A percentile compares a stretch with the other conserved stretches of the same genome.
These are phyloP conservation scores for Drosophila macrothrix DNA, from an alignment of 2,888 invertebrate genomes.

Conservation along the genomic window DNA sequence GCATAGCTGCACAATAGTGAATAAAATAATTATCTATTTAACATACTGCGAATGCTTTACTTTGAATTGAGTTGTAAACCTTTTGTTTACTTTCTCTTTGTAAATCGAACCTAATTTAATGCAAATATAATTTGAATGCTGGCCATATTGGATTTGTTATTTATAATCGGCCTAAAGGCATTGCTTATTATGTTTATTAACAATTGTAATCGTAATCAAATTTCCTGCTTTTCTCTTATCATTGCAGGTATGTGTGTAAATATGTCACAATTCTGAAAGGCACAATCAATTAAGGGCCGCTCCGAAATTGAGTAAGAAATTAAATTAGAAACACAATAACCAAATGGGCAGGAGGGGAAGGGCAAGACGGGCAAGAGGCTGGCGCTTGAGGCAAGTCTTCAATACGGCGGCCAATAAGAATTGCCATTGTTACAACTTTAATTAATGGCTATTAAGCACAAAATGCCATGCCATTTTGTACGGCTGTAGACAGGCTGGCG, in stretches of 20 bases:
- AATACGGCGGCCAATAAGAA: slow-evolving; percentile 60
- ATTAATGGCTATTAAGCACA: slow-evolving; percentile 72
- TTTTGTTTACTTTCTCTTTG: not conserved
- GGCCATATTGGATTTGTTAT: not conserved
- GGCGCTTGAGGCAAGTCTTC: slow-evolving; percentile 17
- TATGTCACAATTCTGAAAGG: slow-evolving; percentile 47
- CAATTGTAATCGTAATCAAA: slow-evolving; percentile 55
- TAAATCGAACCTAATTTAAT: not conserved
- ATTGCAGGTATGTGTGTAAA: slow-evolving; percentile 64
- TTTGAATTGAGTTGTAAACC: not conserved
- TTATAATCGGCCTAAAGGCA: slow-evolving; percentile 1
- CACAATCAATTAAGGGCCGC: slow-evolving; percentile 43
- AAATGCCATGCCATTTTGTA: slow-evolving; percentile 62
- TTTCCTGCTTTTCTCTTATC: slow-evolving; percentile 38
- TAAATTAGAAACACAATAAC: slow-evolving; percentile 48
- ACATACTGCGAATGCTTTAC: not conserved
- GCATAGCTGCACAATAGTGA: not conserved
- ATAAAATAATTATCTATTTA: not conserved
- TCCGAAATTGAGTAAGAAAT: slow-evolving; percentile 70
- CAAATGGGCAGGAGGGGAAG: not conserved
- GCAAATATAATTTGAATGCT: slow-evolving; percentile 2
- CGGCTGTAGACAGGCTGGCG: slow-evolving; percentile 53
- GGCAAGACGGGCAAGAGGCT: not conserved
- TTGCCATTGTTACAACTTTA: slow-evolving; percentile 73
- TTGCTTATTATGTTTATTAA: slow-evolving; percentile 19